phyloP scores from a whole-genome alignment of 23 tunicate genomes.

The Botrylloides violaceus region DNA sequence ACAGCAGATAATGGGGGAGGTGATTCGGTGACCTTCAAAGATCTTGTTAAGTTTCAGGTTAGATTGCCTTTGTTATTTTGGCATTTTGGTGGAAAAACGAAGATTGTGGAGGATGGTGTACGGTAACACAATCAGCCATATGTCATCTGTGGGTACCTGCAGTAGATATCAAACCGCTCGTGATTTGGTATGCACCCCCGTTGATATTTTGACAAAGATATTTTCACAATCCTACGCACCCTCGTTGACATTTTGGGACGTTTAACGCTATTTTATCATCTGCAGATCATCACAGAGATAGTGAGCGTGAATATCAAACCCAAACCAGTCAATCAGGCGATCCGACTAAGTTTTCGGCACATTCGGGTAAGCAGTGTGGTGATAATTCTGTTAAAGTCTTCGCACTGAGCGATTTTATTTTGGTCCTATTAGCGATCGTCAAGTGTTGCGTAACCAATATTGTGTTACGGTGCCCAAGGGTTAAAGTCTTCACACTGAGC shows the following conservation, averaged over 20 bases:
- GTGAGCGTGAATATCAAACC: slow-evolving; percentile 25
- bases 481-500: too few species aligned
- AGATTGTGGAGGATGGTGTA: background rate
- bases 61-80: too few species aligned
- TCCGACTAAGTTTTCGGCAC: slow-evolving; percentile 5
- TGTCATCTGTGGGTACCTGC: too few species aligned
- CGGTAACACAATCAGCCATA: background rate
- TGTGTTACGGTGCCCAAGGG: too few species aligned
- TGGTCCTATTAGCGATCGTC: background rate
- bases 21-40: background rate
- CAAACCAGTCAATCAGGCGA: background rate
- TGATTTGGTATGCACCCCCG: too few species aligned
- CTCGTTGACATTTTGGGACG: background rate
- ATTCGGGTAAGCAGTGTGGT: too few species aligned
- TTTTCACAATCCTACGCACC: background rate
- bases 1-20: background rate
- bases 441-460: background rate
- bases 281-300: slow-evolving; percentile 18
- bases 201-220: background rate
- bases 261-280: background rate
- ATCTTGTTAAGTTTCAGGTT: slow-evolving; percentile 8
- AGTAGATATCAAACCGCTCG: too few species aligned
- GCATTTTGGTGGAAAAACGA: too few species aligned
- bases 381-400: too few species aligned
- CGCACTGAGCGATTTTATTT: too few species aligned